Evolutionary conservation across 2,888 invertebrate species (phyloP).

Genomic region (Willowsia nigromaculata): DNA sequence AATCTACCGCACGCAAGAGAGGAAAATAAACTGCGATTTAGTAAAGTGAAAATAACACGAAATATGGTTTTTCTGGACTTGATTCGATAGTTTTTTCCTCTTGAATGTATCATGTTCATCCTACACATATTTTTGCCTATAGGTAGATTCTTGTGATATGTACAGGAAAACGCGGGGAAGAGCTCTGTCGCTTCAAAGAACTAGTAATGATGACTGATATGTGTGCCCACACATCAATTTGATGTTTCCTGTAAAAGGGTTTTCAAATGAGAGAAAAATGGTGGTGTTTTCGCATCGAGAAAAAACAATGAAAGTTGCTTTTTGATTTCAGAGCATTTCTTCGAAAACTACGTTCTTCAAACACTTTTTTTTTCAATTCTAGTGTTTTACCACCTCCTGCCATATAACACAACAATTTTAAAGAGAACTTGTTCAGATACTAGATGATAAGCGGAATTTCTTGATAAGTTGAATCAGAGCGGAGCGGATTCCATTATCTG

Average conservation of each 20-base stretch:
- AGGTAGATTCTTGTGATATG: background rate
- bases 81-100: background rate
- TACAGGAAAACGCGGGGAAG: background rate
- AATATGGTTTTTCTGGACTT: background rate
- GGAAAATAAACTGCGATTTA: no score
- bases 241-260: constrained; percentile 3
- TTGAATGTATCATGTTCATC: background rate
- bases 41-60: background rate
- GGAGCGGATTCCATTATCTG: constrained; percentile 42
- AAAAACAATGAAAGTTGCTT: background rate
- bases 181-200: background rate
- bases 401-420: background rate
- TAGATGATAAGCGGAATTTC: background rate
- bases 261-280: background rate
- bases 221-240: constrained; percentile 22
- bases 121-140: background rate
- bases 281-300: background rate
- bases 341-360: background rate
- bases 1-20: no score
- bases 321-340: background rate
- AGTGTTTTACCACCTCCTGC: no score
- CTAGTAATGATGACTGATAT: constrained; percentile 10
- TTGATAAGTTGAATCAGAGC: constrained; percentile 53
- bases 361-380: background rate
- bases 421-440: constrained; percentile 41